A percentile compares a stretch with the other conserved stretches of the same genome.
Conservation (phyloP, 2,888 invertebrate genomes). For the Leucoma salicis region DNA sequence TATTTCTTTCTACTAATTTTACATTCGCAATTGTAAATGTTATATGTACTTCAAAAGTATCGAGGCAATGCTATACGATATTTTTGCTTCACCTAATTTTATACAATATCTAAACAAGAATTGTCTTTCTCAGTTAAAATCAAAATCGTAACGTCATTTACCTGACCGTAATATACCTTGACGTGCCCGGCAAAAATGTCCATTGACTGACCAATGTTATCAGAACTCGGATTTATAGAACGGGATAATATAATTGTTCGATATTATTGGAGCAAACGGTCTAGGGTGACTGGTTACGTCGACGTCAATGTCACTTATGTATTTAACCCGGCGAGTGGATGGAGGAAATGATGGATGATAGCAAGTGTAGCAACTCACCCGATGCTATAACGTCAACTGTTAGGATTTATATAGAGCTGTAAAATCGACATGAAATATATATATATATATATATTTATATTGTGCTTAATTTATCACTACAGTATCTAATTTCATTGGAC, state of each 20-base stretch:
- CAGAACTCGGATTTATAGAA: constrained; percentile 42
- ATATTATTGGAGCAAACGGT: constrained; percentile 40
- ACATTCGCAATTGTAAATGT: too few species aligned
- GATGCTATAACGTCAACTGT: constrained; percentile 56
- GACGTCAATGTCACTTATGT: constrained; percentile 82
- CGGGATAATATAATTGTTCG: constrained; percentile 29
- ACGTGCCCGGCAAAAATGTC: constrained; percentile 59
- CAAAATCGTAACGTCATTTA: constrained; percentile 68
- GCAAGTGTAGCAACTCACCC: constrained; percentile 65
- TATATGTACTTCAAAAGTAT: constrained; percentile 1
- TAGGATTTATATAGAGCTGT: constrained; percentile 51
- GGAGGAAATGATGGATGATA: constrained; percentile 79
- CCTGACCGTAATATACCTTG: constrained; percentile 64
- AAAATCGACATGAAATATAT: not conserved
- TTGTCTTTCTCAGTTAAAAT: constrained; percentile 65
- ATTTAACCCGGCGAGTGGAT: constrained; percentile 81
- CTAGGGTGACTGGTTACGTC: constrained; percentile 53
- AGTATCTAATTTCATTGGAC: too few species aligned
- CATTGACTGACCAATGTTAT: constrained; percentile 49
- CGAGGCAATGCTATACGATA: not conserved
- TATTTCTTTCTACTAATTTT: too few species aligned
- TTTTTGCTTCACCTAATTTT: constrained; percentile 31
- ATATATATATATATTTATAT: too few species aligned
- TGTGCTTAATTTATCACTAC: too few species aligned
- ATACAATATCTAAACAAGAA: constrained; percentile 30